Evolutionary conservation across 2,113 vertebrate species (phyloP).

Genomic region (Toxotes chatareus): DNA sequence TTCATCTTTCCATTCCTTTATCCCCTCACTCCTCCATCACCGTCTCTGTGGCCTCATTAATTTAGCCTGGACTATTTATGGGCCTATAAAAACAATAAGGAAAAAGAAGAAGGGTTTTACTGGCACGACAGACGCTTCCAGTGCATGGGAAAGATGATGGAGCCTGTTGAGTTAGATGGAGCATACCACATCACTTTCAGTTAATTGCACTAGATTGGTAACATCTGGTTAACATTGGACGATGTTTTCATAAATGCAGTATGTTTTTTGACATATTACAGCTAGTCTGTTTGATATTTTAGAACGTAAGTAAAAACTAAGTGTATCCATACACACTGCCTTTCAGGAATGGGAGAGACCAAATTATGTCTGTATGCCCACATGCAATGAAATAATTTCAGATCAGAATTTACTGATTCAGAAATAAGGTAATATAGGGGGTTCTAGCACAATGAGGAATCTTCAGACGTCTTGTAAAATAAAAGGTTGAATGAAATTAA

Average conservation of each 20-base stretch:
- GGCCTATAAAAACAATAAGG: slow-evolving; percentile 77
- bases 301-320: slow-evolving; percentile 33
- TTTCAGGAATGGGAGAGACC: not conserved
- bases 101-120: slow-evolving; percentile 66
- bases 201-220: slow-evolving; percentile 75
- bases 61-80: slow-evolving; percentile 79
- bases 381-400: not conserved
- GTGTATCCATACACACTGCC: not conserved
- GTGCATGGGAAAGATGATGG: slow-evolving; percentile 69
- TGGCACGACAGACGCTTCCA: slow-evolving; percentile 59
- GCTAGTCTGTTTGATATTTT: slow-evolving; percentile 18
- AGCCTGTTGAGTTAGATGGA: slow-evolving; percentile 57
- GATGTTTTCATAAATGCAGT: slow-evolving; percentile 71
- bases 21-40: slow-evolving; percentile 73
- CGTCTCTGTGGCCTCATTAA: slow-evolving; percentile 78
- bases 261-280: slow-evolving; percentile 47
- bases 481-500: not conserved
- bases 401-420: not conserved
- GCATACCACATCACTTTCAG: slow-evolving; percentile 60
- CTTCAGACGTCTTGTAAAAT: not conserved
- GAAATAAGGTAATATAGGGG: not conserved
- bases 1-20: slow-evolving; percentile 75
- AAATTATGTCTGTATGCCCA: not conserved
- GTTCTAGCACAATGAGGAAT: not conserved
- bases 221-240: slow-evolving; percentile 76